phyloP scores from a whole-genome alignment of 2,888 invertebrate species.

The Tanaodytes sp. region DNA sequence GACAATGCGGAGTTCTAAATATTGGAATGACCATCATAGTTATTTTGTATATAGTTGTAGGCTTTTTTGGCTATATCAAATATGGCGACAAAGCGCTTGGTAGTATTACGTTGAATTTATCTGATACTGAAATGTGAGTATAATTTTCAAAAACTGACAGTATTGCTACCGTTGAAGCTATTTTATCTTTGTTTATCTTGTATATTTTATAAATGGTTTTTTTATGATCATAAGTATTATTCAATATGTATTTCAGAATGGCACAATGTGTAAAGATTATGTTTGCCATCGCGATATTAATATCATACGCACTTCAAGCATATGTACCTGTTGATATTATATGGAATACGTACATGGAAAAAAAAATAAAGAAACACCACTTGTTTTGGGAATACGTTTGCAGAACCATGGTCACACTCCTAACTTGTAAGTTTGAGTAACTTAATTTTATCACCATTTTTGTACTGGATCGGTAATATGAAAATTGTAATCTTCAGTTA shows the following conservation, averaged over 20 bases:
- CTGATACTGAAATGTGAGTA: slow-evolving; percentile 76
- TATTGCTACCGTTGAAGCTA: too few species aligned
- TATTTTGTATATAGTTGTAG: slow-evolving; percentile 83
- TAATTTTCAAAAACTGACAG: neutral
- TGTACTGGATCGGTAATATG: too few species aligned
- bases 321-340: slow-evolving; percentile 90
- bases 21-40: slow-evolving; percentile 86
- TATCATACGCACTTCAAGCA: slow-evolving; percentile 90
- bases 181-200: too few species aligned
- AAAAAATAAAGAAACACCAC: slow-evolving; percentile 66
- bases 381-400: slow-evolving; percentile 75
- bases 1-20: slow-evolving; percentile 85
- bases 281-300: slow-evolving; percentile 82
- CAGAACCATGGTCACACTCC: slow-evolving; percentile 75
- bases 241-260: slow-evolving; percentile 77
- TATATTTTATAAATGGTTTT: too few species aligned
- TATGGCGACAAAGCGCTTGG: slow-evolving; percentile 81
- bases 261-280: slow-evolving; percentile 78
- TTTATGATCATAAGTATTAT: too few species aligned
- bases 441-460: too few species aligned
- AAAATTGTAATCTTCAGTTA: too few species aligned
- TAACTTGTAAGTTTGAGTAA: slow-evolving; percentile 82
- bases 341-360: slow-evolving; percentile 75
- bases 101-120: slow-evolving; percentile 89
- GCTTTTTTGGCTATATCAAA: slow-evolving; percentile 88